Conservation (phyloP, 53 echinoderm and acorn worm species). For the Antedon mediterranea region DNA sequence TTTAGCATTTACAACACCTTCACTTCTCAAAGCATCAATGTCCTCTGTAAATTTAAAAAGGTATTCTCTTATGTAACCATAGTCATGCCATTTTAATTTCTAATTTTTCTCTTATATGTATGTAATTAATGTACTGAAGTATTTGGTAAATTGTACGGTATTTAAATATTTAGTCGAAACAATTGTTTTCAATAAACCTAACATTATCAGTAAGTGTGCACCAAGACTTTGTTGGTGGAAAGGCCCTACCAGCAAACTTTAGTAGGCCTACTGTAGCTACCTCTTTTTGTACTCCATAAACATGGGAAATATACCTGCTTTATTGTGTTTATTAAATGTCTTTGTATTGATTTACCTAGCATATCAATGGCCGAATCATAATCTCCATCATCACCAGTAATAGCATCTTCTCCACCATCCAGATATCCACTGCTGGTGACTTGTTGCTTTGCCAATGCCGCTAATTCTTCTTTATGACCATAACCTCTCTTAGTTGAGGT, state of each 20-base stretch:
- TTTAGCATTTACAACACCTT: slow-evolving; percentile 65
- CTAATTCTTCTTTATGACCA: slow-evolving; percentile 62
- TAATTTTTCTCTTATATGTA: no score
- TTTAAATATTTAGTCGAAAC: no score
- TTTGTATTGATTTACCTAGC: slow-evolving; percentile 59
- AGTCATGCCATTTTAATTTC: not conserved
- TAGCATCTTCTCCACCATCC: slow-evolving; percentile 61
- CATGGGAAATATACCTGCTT: no score
- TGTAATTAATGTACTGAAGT: no score
- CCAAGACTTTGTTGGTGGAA: no score
- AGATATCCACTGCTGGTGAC: slow-evolving; percentile 56
- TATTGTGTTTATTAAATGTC: no score
- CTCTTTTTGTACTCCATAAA: no score
- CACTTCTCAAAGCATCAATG: slow-evolving; percentile 67
- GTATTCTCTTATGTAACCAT: not conserved
- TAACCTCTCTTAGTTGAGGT: not conserved
- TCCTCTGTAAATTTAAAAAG: slow-evolving; percentile 41
- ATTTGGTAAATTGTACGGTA: no score
- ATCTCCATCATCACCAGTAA: slow-evolving; percentile 43
- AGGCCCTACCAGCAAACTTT: no score
- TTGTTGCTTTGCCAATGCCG: slow-evolving; percentile 49
- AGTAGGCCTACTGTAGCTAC: no score
- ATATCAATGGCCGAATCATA: slow-evolving; percentile 78
- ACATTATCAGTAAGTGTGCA: no score
- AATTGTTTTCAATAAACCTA: no score